Conservation (phyloP, 2,888 invertebrate species). For the Linnaemya tessellans region DNA sequence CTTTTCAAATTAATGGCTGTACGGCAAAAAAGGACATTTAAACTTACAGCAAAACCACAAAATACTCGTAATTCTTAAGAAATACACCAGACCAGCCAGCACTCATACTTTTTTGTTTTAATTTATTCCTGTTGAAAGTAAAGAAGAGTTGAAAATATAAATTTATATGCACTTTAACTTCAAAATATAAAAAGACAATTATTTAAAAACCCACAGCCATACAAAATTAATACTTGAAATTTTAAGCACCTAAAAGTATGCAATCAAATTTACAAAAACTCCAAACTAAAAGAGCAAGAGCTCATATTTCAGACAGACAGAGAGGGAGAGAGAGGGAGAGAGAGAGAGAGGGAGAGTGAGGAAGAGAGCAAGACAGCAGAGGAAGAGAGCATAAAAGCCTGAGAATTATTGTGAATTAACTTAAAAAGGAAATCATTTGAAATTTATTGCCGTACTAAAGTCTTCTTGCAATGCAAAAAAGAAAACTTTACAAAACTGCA, state of each 20-base stretch:
- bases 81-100: slow-evolving; percentile 1
- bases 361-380: neutral
- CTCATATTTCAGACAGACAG: neutral
- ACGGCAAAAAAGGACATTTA: slow-evolving; percentile 17
- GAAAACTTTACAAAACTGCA: slow-evolving; percentile 13
- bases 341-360: neutral
- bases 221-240: slow-evolving; percentile 20
- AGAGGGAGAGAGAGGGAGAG: neutral
- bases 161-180: slow-evolving; percentile 43
- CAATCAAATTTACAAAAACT: slow-evolving; percentile 29
- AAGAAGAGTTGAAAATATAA: slow-evolving; percentile 33
- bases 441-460: slow-evolving; percentile 52
- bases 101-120: neutral
- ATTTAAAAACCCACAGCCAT: slow-evolving; percentile 21
- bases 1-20: slow-evolving; percentile 48
- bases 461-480: slow-evolving; percentile 9
- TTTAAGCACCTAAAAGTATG: slow-evolving; percentile 54
- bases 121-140: neutral
- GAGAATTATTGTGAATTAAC: slow-evolving; percentile 33
- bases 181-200: slow-evolving; percentile 51
- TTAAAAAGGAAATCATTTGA: slow-evolving; percentile 52
- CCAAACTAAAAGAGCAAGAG: neutral
- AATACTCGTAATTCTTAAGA: slow-evolving; percentile 36
- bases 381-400: too few species aligned
- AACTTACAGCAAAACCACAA: slow-evolving; percentile 54